Conservation (phyloP, 2,888 invertebrate species). For the Amblyteles armatorius region DNA sequence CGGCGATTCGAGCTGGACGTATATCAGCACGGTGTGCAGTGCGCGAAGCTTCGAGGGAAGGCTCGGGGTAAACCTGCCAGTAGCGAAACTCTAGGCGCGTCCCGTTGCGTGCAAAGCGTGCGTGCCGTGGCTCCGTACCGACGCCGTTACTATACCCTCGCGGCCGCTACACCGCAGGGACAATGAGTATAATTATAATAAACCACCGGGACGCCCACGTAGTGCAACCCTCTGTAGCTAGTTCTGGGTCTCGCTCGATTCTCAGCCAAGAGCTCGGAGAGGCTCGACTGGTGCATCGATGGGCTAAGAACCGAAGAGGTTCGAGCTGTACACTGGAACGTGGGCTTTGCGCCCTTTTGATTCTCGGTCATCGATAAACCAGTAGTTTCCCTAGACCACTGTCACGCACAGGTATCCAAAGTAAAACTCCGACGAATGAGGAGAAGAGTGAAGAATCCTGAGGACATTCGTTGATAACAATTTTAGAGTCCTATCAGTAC, state of each 20-base stretch:
- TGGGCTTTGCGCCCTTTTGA: background rate
- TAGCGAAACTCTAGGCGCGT: conserved; percentile 61
- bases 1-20: conserved; percentile 53
- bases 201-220: conserved; percentile 72
- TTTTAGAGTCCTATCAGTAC: background rate
- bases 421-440: background rate
- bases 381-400: conserved; percentile 1
- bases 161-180: conserved; percentile 72
- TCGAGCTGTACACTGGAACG: background rate
- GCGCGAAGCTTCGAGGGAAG: conserved; percentile 42
- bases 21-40: conserved; percentile 32
- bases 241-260: conserved; percentile 6
- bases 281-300: background rate
- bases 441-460: background rate
- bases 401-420: background rate
- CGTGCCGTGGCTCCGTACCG: conserved; percentile 69
- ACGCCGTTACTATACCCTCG: conserved; percentile 51
- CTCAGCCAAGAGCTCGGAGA: background rate
- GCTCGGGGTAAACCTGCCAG: conserved; percentile 42
- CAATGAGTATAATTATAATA: conserved; percentile 80
- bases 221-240: conserved; percentile 67
- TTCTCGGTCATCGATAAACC: background rate
- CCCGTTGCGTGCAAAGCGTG: conserved; percentile 71
- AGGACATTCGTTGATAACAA: background rate
- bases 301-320: background rate